A percentile compares a stretch with the other conserved stretches of the same genome.
These are phyloP conservation scores for Dendrolimus punctatus DNA, from an alignment of 1,140 invertebrate species.

Conservation along the genomic window DNA sequence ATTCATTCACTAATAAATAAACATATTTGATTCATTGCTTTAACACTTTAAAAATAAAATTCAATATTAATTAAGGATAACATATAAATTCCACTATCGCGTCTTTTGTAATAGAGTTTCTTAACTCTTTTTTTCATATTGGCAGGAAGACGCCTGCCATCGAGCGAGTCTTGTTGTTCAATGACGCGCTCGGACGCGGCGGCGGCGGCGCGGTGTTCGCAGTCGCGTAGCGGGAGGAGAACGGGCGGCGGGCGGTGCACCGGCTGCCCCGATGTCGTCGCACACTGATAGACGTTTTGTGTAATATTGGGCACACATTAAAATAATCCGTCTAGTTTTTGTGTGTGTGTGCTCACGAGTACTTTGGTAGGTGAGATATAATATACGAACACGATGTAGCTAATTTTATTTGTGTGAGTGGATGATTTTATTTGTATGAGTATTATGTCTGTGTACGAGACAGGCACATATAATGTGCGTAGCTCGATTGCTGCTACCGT, in stretches of 20 bases:
- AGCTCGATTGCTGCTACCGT: conserved; percentile 56
- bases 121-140: conserved; percentile 68
- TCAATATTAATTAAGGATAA: conserved; percentile 66
- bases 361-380: conserved; percentile 32
- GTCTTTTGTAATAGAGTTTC: conserved; percentile 61
- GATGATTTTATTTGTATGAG: conserved; percentile 31
- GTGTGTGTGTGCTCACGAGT: conserved; percentile 43
- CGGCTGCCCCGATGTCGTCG: conserved; percentile 63
- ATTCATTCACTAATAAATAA: conserved; percentile 69
- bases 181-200: conserved; percentile 65
- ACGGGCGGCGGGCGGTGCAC: conserved; percentile 58
- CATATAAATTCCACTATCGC: conserved; percentile 69
- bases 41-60: conserved; percentile 72
- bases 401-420: conserved; percentile 15
- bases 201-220: conserved; percentile 58
- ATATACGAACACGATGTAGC: conserved; percentile 21
- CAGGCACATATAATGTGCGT: conserved; percentile 43
- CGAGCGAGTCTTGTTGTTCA: conserved; percentile 69
- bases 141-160: conserved; percentile 66
- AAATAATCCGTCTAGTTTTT: conserved; percentile 51
- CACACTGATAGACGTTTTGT: conserved; percentile 36
- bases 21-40: conserved; percentile 58
- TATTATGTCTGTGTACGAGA: conserved; percentile 39
- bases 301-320: conserved; percentile 38
- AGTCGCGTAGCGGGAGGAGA: conserved; percentile 62